phyloP scores from a whole-genome alignment of 2,113 vertebrate species.

The Plectropomus leopardus region DNA sequence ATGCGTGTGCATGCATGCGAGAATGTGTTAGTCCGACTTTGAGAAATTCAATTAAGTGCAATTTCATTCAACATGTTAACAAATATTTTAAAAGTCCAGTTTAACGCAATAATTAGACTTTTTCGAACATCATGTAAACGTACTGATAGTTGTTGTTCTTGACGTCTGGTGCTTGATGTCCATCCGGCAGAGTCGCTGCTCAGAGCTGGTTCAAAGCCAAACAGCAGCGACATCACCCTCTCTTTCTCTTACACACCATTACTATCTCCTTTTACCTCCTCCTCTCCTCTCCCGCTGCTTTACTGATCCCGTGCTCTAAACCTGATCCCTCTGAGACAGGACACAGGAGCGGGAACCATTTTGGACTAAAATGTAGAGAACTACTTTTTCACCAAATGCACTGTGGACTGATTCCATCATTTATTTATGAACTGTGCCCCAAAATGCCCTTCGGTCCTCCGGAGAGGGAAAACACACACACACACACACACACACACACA shows the following conservation, averaged over 20 bases:
- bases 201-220: conserved; percentile 52
- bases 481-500: conserved; percentile 1
- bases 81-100: too few relatives aligned
- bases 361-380: conserved; percentile 66
- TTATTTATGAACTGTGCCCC: conserved; percentile 73
- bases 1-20: too few relatives aligned
- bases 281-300: conserved; percentile 23
- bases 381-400: conserved; percentile 68
- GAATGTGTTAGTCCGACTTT: too few relatives aligned
- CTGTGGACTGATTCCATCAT: conserved; percentile 74
- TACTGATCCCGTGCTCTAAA: conserved; percentile 32
- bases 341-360: conserved; percentile 67
- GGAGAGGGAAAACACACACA: conserved; percentile 28
- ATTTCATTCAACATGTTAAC: too few relatives aligned
- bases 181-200: conserved; percentile 47
- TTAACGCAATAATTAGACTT: too few relatives aligned
- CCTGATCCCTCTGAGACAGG: conserved; percentile 54
- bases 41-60: too few relatives aligned
- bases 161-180: conserved; percentile 55
- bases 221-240: conserved; percentile 45
- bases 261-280: conserved; percentile 33
- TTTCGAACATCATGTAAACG: too few relatives aligned
- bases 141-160: conserved; percentile 50
- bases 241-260: conserved; percentile 45
- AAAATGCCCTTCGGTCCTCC: conserved; percentile 54